Conservation (phyloP, 2,797 vertebrate genomes). For the Anas flavirostris region DNA sequence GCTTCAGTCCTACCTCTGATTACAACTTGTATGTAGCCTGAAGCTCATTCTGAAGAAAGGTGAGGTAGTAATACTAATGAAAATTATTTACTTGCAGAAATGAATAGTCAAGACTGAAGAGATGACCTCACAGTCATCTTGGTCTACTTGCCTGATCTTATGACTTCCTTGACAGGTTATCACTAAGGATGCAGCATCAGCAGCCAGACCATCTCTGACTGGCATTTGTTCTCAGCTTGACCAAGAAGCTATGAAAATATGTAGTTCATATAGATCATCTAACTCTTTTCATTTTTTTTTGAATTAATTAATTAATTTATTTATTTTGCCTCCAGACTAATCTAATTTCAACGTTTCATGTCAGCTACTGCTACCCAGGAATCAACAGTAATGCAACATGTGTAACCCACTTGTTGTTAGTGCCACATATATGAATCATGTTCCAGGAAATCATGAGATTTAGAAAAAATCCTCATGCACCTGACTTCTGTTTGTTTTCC, state of each 20-base stretch:
- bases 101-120: background rate
- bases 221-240: background rate
- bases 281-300: background rate
- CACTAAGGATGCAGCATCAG: background rate
- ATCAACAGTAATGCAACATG: too few species aligned
- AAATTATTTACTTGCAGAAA: background rate
- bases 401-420: background rate
- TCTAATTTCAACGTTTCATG: background rate
- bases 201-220: background rate
- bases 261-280: background rate
- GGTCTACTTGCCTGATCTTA: background rate
- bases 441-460: background rate
- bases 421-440: background rate
- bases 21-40: background rate
- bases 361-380: background rate
- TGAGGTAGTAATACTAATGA: background rate
- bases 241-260: background rate
- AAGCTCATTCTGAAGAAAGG: background rate
- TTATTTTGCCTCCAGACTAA: background rate
- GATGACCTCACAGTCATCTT: background rate
- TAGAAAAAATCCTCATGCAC: background rate
- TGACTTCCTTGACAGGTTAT: background rate
- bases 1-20: background rate
- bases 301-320: background rate
- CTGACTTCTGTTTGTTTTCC: background rate